Conservation (phyloP, 2,113 vertebrate species). For the Myotis davidii region DNA sequence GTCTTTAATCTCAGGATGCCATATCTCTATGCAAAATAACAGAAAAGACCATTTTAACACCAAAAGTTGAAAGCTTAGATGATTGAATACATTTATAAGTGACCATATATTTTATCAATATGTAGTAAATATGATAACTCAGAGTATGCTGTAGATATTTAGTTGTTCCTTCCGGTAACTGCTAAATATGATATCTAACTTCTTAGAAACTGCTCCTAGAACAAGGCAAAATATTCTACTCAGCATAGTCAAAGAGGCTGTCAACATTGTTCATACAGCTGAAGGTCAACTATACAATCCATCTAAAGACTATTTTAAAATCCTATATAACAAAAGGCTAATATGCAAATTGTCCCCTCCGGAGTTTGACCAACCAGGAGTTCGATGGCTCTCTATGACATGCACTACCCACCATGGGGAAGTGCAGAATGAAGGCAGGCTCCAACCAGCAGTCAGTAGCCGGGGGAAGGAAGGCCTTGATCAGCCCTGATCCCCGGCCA, state of each 20-base stretch:
- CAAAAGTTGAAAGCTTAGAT: background rate
- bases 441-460: no score
- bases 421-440: no score
- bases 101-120: slow-evolving; percentile 2
- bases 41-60: background rate
- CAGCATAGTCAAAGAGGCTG: background rate
- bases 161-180: background rate
- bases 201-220: background rate
- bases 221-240: background rate
- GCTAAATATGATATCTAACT: background rate
- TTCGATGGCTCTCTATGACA: no score
- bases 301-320: background rate
- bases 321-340: no score
- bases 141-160: background rate
- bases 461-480: no score
- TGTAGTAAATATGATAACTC: background rate
- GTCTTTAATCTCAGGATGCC: background rate
- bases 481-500: no score
- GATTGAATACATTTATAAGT: background rate
- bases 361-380: no score
- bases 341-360: no score
- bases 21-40: background rate
- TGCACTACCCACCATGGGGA: no score
- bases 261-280: background rate
- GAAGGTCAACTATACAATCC: background rate